Conservation (phyloP, 2,113 vertebrate species). For the Stigmatopora argus region DNA sequence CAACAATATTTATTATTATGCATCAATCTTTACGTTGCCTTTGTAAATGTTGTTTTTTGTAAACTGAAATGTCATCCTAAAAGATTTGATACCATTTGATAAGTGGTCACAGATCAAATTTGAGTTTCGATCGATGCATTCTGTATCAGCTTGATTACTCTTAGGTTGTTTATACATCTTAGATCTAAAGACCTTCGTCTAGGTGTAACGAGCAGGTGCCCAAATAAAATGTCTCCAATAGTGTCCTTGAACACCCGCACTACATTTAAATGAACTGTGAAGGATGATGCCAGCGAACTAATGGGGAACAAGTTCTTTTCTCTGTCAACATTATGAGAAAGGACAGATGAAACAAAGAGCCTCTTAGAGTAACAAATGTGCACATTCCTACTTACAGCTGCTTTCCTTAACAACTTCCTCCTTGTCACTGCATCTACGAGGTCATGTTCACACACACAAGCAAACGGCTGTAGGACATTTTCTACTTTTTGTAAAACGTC, state of each 20-base stretch:
- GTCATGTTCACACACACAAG: slow-evolving; percentile 30
- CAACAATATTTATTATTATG: background rate
- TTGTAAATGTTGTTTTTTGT: no score
- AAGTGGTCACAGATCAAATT: no score
- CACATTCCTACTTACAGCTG: slow-evolving; percentile 37
- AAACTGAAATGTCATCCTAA: no score
- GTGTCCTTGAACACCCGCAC: slow-evolving; percentile 40
- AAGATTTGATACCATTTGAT: no score
- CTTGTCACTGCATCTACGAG: slow-evolving; percentile 24
- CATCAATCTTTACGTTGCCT: background rate
- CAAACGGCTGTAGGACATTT: slow-evolving; percentile 49
- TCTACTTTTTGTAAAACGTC: slow-evolving; percentile 45
- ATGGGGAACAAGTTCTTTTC: slow-evolving; percentile 53
- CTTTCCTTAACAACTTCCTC: slow-evolving; percentile 27
- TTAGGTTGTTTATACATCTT: no score
- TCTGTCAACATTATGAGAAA: slow-evolving; percentile 51
- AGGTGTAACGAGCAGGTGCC: background rate
- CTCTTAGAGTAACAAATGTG: slow-evolving; percentile 8
- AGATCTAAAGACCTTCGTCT: background rate
- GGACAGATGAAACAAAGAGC: slow-evolving; percentile 45
- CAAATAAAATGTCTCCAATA: background rate
- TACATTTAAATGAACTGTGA: slow-evolving; percentile 52
- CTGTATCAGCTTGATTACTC: no score
- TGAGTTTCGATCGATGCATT: no score
- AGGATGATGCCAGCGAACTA: slow-evolving; percentile 44